These are phyloP conservation scores for Coregonus ussuriensis DNA, from an alignment of 2,797 vertebrate genomes.

Conservation along the genomic window DNA sequence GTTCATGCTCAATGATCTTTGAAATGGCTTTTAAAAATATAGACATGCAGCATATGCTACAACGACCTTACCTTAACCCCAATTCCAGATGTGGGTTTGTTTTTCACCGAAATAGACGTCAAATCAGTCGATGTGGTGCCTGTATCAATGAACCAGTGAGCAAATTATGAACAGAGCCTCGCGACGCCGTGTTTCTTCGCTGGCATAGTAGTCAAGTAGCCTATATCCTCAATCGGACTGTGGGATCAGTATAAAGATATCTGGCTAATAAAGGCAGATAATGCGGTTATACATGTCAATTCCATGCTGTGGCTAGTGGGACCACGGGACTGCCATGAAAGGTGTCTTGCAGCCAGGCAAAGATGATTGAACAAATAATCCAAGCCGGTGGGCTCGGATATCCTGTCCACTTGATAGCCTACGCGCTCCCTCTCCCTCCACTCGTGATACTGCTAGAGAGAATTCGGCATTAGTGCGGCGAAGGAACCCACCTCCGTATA, in stretches of 20 bases:
- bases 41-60: background rate
- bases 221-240: conserved; percentile 17
- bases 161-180: conserved; percentile 37
- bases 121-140: conserved; percentile 53
- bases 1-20: conserved; percentile 29
- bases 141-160: conserved; percentile 55
- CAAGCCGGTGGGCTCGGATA: conserved; percentile 49
- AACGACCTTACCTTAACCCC: conserved; percentile 68
- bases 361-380: conserved; percentile 32
- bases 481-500: conserved; percentile 3
- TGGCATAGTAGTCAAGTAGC: conserved; percentile 44
- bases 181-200: conserved; percentile 54
- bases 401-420: conserved; percentile 70
- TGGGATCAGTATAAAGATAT: conserved; percentile 16
- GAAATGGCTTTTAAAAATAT: background rate
- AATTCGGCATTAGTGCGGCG: conserved; percentile 72
- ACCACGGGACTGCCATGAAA: conserved; percentile 29
- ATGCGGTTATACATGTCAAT: conserved; percentile 19
- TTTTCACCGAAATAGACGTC: conserved; percentile 50
- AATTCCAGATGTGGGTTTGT: conserved; percentile 42
- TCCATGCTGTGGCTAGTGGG: conserved; percentile 9
- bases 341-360: conserved; percentile 3
- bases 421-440: conserved; percentile 58
- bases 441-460: conserved; percentile 67
- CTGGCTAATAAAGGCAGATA: conserved; percentile 19